Evolutionary conservation across 2,797 vertebrate genomes (phyloP), one percentile per base, ranked within the genome.

Genomic region (Tamandua tetradactyla): DNA sequence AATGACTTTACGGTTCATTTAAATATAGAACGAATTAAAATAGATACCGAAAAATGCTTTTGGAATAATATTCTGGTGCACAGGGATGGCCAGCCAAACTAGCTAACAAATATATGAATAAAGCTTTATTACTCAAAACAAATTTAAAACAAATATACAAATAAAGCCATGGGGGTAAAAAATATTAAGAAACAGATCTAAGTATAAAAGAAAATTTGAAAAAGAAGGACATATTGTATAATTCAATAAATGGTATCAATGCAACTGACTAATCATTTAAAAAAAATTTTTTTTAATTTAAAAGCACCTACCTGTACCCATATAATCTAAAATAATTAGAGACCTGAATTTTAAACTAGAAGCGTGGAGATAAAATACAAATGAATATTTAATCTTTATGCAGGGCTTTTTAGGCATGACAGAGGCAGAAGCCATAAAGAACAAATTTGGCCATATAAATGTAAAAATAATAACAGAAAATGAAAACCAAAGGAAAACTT

Each of bases 21-120:
- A n/a, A n/a, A n/a, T n/a, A n/a, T n/a, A n/a, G n/a, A 76, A n/a
- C 18, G n/a, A 75, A 87, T 64, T 92, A 89, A 84, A 91, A 72
- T 64, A 87, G 18, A 74, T n/a, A 91, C 10, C 62, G 80, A 47
- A 89, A 94, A 81, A 89, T 69, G 32, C 37, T 81, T 82, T 76
- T 47, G 10, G 27, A 80, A n/a, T 17, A 92, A 84, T 7, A 83
- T 79, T 37, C 69, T 64, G 85, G 49, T 22, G 27, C n/a, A 66
- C 84, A 8, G 27, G 7, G 40, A 83, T 76, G 20, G 69, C 14
- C 27, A 76, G 32, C 14, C 15, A 76, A 44, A 11, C 5, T 44
- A 74, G 30, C 42, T 90, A 87, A 69, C 61, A 37, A 86, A 85
- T 81, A 40, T 30, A 86, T 30, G 64, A 75, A 72, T 69, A 66